Percentiles rank a stretch among this genome's conserved stretches.
Evolutionary conservation across 2,888 invertebrate genomes (phyloP).

Genomic region (Tenthredo scrophulariae): DNA sequence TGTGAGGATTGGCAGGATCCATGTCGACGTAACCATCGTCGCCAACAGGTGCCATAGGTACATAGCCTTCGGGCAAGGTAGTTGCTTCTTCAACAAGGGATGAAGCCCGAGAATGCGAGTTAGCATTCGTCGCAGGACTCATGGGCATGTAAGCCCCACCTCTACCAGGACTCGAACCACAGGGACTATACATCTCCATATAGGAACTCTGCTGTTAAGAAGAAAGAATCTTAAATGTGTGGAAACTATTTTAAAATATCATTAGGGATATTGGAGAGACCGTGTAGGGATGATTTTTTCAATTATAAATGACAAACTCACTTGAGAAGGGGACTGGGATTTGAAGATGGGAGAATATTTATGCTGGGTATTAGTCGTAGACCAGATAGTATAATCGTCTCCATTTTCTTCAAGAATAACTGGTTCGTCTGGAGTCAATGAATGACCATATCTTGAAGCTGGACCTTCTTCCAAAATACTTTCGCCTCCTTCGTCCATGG

Average conservation of each 20-base stretch:
- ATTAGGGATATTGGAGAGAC: conserved; percentile 48
- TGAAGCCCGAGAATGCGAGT: conserved; percentile 83
- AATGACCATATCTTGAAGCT: conserved; percentile 78
- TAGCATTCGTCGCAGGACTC: conserved; percentile 77
- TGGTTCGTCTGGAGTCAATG: conserved; percentile 83
- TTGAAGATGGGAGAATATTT: conserved; percentile 78
- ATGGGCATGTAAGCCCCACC: conserved; percentile 80
- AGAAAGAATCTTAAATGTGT: neutral
- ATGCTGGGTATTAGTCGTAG: conserved; percentile 66
- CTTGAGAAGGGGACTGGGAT: conserved; percentile 78
- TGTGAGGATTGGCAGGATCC: conserved; percentile 78
- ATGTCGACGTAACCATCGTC: conserved; percentile 83
- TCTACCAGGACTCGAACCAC: conserved; percentile 79
- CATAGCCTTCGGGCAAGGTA: conserved; percentile 80
- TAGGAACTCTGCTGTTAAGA: conserved; percentile 76
- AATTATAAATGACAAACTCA: conserved; percentile 57
- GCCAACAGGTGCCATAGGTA: conserved; percentile 84
- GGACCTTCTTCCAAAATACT: conserved; percentile 71
- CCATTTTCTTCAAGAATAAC: conserved; percentile 84
- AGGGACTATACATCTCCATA: conserved; percentile 80
- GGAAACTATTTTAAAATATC: conserved; percentile 13
- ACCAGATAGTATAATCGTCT: conserved; percentile 80
- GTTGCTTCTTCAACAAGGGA: conserved; percentile 80
- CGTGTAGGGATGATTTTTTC: conserved; percentile 24
- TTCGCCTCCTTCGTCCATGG: conserved; percentile 82